Evolutionary conservation across 2,113 vertebrate genomes (phyloP).

Genomic region (Aleadryas rufinucha): DNA sequence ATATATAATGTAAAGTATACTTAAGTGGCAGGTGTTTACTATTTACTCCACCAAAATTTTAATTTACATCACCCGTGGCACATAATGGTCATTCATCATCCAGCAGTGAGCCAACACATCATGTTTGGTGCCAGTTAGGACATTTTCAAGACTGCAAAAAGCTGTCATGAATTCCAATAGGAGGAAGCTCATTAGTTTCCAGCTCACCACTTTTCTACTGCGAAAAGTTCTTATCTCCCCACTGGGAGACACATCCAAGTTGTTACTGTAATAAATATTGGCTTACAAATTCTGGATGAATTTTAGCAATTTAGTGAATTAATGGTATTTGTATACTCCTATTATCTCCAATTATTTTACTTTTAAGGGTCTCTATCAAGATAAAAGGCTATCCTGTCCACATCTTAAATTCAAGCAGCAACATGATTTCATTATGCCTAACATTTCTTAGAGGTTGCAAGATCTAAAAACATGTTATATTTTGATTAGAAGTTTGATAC

Average conservation of each 20-base stretch:
- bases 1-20: neutral
- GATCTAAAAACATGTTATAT: neutral
- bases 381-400: neutral
- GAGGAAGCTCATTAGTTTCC: neutral
- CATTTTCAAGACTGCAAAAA: neutral
- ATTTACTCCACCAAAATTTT: neutral
- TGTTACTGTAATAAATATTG: neutral
- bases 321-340: neutral
- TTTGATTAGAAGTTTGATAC: neutral
- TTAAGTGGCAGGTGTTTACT: neutral
- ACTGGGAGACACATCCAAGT: neutral
- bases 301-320: neutral
- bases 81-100: neutral
- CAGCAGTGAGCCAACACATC: neutral
- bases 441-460: neutral
- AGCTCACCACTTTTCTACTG: neutral
- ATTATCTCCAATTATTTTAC: neutral
- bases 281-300: neutral
- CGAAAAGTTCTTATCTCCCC: neutral
- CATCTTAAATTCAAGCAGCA: neutral
- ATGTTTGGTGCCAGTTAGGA: neutral
- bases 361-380: neutral
- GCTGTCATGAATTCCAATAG: neutral
- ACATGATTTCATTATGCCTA: fast-evolving
- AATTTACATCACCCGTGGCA: neutral